Base-by-base conservation (phyloP, 1,140 invertebrate genomes). In the Drosophila varians region DNA sequence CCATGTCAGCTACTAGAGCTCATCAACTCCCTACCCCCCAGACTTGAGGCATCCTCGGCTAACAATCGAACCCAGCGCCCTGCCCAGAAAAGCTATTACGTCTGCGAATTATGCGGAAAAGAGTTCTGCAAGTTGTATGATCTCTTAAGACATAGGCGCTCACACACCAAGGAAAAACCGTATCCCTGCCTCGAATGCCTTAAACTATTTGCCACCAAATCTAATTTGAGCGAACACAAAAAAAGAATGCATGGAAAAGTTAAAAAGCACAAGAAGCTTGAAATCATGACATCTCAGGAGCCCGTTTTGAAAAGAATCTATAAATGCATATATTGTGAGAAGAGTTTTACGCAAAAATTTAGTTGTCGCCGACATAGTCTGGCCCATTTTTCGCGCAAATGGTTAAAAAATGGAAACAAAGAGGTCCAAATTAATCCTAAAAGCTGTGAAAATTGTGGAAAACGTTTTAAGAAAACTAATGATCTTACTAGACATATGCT, bases 71-170 rank as follows among this genome's bases (percentile, higher is more conserved):
- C 55, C 9, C 18, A 36, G 14, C 55, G 64, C 7, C 23, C 36
- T 19, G 14, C 7, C 11, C 51, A 19, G 1, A 28, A 14, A 18
- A 48, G 16, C 14, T 64, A 43, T 47, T 83, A 75, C 51, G 60
- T 70, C 0, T 83, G 79, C 28, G 73, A 74, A 55, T 79, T 66
- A 18, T 83, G 79, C 40, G 28, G 38, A 12, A 79, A 77, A 19
- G 72, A 77, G 23, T 79, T 83, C 42, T 36, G 34, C 14, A 77
- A 73, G 21, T 16, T 18, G 1, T 74, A 76, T 16, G 61, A 79
- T 54, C 42, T 70, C 0, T 52, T 83, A 45, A 70, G 77, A 66
- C 70, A 73, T 23, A 51, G 70, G n/a, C 62, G 70, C 0, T 23
- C 52, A 4, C 70, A 73, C 25, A 68, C 70, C 9, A 73, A 73